These are phyloP conservation scores for Trogon surrucura DNA, from an alignment of 2,113 vertebrate species.

Conservation along the genomic window DNA sequence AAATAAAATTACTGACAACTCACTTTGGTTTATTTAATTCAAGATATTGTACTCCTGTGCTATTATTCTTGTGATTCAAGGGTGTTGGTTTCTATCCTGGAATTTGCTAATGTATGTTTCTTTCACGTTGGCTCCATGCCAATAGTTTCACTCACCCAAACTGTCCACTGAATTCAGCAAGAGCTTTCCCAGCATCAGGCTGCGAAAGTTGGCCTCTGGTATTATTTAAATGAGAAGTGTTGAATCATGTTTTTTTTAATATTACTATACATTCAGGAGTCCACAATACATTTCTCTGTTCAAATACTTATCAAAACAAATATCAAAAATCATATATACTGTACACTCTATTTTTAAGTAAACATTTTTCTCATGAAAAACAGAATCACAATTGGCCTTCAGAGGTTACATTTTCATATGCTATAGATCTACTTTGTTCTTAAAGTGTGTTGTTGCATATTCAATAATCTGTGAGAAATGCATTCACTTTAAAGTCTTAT, in stretches of 20 bases:
- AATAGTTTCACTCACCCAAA: neutral
- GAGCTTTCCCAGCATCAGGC: neutral
- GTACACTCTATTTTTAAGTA: constrained; percentile 67
- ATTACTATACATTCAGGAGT: constrained; percentile 67
- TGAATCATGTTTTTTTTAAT: neutral
- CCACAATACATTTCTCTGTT: constrained; percentile 42
- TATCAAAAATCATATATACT: constrained; percentile 64
- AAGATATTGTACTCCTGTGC: neutral
- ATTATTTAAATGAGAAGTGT: neutral
- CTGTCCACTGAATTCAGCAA: neutral
- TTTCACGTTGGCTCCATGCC: neutral
- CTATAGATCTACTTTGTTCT: constrained; percentile 54
- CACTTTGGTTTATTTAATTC: neutral
- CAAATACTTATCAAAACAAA: constrained; percentile 59
- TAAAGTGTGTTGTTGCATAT: constrained; percentile 60
- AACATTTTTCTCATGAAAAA: constrained; percentile 52
- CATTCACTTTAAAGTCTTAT: constrained; percentile 29
- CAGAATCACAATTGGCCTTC: constrained; percentile 50
- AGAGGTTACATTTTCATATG: constrained; percentile 54
- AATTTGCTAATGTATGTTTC: neutral
- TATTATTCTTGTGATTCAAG: neutral
- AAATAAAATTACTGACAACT: neutral
- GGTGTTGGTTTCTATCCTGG: neutral
- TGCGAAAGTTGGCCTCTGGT: neutral
- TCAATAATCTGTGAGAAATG: constrained; percentile 38